A percentile compares a stretch with the other conserved stretches of the same genome.
These are phyloP conservation scores for Aporophyla nigra DNA, from an alignment of 2,888 invertebrate genomes.

Conservation along the genomic window DNA sequence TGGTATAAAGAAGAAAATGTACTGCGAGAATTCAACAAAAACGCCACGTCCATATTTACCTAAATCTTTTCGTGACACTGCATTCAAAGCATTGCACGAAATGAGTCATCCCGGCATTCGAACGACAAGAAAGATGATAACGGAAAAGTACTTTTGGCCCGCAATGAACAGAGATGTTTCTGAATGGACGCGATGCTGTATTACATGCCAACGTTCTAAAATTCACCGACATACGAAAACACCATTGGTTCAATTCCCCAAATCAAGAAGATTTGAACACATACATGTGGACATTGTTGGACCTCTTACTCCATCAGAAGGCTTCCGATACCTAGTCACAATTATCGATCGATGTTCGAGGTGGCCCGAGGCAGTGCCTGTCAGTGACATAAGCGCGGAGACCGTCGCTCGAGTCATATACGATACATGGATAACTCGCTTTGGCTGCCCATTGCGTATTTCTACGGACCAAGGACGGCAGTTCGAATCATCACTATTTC, in stretches of 20 bases:
- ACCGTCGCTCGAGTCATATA: not conserved
- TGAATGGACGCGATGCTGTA: not conserved
- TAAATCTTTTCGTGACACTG: not conserved
- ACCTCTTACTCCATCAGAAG: conserved; percentile 1
- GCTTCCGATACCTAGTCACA: not conserved
- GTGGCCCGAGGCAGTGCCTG: not conserved
- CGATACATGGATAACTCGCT: not conserved
- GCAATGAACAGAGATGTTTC: not conserved
- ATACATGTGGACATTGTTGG: not conserved
- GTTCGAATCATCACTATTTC: not conserved
- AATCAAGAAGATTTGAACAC: not conserved
- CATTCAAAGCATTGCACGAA: not conserved
- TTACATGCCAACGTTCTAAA: not conserved
- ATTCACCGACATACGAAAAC: not conserved
- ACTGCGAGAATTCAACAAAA: not conserved
- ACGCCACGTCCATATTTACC: not conserved
- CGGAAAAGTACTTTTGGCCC: not conserved
- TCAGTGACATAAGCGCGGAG: not conserved
- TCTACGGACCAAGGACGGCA: not conserved
- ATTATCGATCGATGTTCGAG: conserved; percentile 2
- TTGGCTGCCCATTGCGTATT: conserved; percentile 1
- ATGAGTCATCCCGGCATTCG: not conserved
- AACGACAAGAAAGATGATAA: not conserved
- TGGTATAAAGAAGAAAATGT: no score
- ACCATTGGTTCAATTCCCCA: not conserved